These are phyloP conservation scores for Caenorhabditis doughertyi DNA, from an alignment of 2,888 invertebrate genomes.

Conservation along the genomic window DNA sequence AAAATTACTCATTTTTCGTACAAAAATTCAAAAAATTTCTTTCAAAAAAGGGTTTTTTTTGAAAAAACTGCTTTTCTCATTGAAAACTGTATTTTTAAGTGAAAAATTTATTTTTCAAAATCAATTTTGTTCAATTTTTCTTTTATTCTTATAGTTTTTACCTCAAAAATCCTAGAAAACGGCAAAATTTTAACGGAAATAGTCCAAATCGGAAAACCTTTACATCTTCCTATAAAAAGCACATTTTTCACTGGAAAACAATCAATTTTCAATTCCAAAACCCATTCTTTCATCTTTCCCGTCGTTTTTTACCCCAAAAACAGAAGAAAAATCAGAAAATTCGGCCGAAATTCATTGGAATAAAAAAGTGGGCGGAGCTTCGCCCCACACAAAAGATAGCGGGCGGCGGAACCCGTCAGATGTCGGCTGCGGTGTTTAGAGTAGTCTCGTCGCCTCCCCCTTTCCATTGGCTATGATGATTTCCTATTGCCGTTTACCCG, in stretches of 20 bases:
- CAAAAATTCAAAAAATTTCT: no score
- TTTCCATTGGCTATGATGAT: conserved; percentile 61
- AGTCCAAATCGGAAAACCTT: no score
- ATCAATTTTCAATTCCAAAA: neutral
- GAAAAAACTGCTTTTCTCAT: neutral
- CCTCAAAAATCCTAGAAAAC: no score
- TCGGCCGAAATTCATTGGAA: neutral
- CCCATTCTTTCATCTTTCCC: neutral
- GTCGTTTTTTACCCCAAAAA: neutral
- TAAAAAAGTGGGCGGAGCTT: conserved; percentile 37
- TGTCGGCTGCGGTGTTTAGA: conserved; percentile 44
- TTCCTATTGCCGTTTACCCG: conserved; percentile 72
- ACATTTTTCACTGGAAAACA: neutral
- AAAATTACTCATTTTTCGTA: no score
- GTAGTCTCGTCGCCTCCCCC: neutral
- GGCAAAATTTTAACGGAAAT: no score
- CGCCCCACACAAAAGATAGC: conserved; percentile 31
- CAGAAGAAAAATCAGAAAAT: neutral
- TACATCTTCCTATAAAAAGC: no score
- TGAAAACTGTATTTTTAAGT: neutral
- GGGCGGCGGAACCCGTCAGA: conserved; percentile 36
- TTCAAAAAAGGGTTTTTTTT: neutral
- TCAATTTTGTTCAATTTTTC: neutral
- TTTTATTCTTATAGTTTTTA: neutral
- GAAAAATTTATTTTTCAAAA: neutral